phyloP scores from a whole-genome alignment of 2,797 vertebrate species.

The Diplodus sargus region DNA sequence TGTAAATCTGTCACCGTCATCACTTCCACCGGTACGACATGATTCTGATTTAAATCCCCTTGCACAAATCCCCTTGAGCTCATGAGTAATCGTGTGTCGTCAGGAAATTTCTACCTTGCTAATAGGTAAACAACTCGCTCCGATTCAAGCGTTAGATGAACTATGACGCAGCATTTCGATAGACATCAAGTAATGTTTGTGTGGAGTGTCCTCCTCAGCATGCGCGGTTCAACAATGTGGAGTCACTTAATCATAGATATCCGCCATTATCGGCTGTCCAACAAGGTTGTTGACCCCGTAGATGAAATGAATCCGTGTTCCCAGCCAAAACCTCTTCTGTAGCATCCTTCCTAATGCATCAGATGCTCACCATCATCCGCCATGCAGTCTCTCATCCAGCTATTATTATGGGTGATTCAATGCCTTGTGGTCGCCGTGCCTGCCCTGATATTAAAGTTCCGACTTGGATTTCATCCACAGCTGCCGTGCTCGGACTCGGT shows the following conservation, averaged over 20 bases:
- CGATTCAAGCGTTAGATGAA: not conserved
- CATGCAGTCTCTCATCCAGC: slow-evolving; percentile 68
- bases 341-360: slow-evolving; percentile 45
- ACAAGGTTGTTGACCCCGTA: slow-evolving; percentile 43
- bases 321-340: slow-evolving; percentile 21
- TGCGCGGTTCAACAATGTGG: not conserved
- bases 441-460: slow-evolving; percentile 51
- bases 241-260: slow-evolving; percentile 35
- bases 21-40: not conserved
- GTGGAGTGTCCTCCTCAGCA: slow-evolving; percentile 9
- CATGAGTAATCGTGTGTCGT: not conserved
- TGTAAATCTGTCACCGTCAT: slow-evolving; percentile 3
- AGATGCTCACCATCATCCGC: slow-evolving; percentile 57
- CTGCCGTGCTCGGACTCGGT: slow-evolving; percentile 56
- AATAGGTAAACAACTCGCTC: not conserved
- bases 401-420: slow-evolving; percentile 71
- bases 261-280: slow-evolving; percentile 24
- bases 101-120: slow-evolving; percentile 3
- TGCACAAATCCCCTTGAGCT: not conserved
- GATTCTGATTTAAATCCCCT: slow-evolving; percentile 6
- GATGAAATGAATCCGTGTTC: slow-evolving; percentile 55
- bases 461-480: slow-evolving; percentile 77
- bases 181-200: not conserved
- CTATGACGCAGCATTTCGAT: not conserved
- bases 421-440: slow-evolving; percentile 70